Evolutionary conservation across 1,140 invertebrate genomes (phyloP).

Genomic region (Temnothorax nylanderi): DNA sequence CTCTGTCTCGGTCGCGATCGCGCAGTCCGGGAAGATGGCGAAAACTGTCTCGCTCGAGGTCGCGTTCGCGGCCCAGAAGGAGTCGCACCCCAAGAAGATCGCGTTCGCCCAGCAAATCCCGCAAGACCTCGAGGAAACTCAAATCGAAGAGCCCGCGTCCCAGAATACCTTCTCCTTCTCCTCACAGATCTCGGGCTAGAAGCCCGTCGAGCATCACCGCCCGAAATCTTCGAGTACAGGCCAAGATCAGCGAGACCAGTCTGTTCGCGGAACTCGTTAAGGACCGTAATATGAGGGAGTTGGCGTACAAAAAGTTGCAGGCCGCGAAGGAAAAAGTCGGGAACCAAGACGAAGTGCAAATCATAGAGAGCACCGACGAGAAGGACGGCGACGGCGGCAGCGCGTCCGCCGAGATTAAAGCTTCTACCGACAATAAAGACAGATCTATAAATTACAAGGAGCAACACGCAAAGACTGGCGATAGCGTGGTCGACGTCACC

Average conservation of each 20-base stretch:
- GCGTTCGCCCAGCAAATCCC: conserved; percentile 81
- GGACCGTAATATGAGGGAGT: conserved; percentile 92
- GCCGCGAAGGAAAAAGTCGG: conserved; percentile 84
- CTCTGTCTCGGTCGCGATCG: conserved; percentile 83
- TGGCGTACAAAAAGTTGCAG: conserved; percentile 90
- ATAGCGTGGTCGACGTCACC: conserved; percentile 85
- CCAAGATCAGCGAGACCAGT: conserved; percentile 93
- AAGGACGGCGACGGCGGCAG: conserved; percentile 75
- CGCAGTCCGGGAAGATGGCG: conserved; percentile 82
- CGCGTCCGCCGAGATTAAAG: conserved; percentile 63
- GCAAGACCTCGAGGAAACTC: conserved; percentile 81
- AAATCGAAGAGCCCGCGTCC: conserved; percentile 83
- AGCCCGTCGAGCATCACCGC: conserved; percentile 84
- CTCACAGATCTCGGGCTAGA: conserved; percentile 78
- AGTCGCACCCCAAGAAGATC: conserved; percentile 83
- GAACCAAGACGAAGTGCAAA: conserved; percentile 83
- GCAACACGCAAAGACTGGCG: conserved; percentile 68
- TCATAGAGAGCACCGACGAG: conserved; percentile 83
- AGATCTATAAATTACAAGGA: conserved; percentile 72
- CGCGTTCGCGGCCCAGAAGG: conserved; percentile 79
- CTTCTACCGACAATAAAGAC: conserved; percentile 73
- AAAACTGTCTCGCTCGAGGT: conserved; percentile 81
- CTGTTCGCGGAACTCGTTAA: conserved; percentile 95
- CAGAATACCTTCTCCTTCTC: conserved; percentile 82
- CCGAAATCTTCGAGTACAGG: conserved; percentile 86